Conservation (phyloP, 2,888 invertebrate genomes). For the Rhogogaster chlorosoma region DNA sequence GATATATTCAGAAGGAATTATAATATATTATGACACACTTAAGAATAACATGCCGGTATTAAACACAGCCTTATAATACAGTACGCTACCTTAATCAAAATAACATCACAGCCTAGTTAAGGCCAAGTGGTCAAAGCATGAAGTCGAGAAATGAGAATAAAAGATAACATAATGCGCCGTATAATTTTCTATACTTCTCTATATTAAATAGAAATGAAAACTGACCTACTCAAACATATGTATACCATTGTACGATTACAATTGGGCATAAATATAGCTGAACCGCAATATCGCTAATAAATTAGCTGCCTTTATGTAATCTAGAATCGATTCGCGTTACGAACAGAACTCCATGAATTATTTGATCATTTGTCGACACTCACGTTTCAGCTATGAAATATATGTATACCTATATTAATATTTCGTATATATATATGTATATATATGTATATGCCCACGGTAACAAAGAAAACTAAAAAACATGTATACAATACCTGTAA, state of each 20-base stretch:
- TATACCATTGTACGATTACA: not conserved
- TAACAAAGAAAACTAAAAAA: not conserved
- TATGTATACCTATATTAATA: not conserved
- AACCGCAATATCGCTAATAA: not conserved
- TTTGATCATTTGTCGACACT: not conserved
- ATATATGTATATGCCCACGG: not conserved
- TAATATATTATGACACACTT: not conserved
- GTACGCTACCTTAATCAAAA: constrained; percentile 39
- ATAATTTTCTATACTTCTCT: not conserved
- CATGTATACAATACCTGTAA: not conserved
- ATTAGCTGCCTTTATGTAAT: not conserved
- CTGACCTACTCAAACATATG: not conserved
- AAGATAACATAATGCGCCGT: not conserved
- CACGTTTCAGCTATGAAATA: not conserved
- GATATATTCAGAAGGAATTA: constrained; percentile 6
- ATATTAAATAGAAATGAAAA: not conserved
- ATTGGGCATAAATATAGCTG: not conserved
- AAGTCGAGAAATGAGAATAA: not conserved
- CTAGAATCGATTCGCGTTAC: not conserved
- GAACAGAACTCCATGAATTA: not conserved
- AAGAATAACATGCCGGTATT: not conserved
- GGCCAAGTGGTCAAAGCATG: constrained; percentile 43
- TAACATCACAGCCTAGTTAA: constrained; percentile 46
- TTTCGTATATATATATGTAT: not conserved
- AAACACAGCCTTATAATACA: constrained; percentile 23